Base-by-base conservation (phyloP, 1,140 invertebrate species). In the Globodera rostochiensis region DNA sequence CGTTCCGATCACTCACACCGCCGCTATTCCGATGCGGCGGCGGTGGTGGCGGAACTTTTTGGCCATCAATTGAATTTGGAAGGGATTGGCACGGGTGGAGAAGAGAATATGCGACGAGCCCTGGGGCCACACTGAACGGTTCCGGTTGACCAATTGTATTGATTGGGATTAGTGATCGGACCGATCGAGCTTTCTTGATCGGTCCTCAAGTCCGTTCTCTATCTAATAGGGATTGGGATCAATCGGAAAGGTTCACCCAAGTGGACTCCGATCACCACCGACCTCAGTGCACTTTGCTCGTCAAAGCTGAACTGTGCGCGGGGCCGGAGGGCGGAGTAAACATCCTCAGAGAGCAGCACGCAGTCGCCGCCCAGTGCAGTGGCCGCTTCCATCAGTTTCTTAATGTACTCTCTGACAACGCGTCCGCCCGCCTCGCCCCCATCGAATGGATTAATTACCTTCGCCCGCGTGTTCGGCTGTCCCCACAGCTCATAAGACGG, bases 401-500 rank as follows among this genome's bases (percentile, higher is more conserved):
- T 45, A 46, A 75, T n/a, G 7, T 0, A 50, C 25, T 6, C 21
- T 45, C 4, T 13, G 13, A 6, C 53, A 76, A 60, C 21, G 15
- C 47, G 21, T 3, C 60, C 36, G 36, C 36, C 1, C 36, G 36
- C 36, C 36, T 36, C 36, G 36, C 36, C 36, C 36, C 36, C 1
- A 36, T 36, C 36, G 36, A 36, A 36, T 36, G 1, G 1, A 7
- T 36, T 36, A 13, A 7, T 19, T 45, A 67, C 76, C 60, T 77
- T 78, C 3, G 85, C 77, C 19, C 89, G 46, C 21, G 82, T 81
- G n/a, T 75, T 67, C 8, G 88, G 83, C 19, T 80, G 73, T 9
- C 87, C 87, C 53, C 85, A 77, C n/a, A 90, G 73, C 74, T 88
- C 89, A 80, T 88, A 88, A 36, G 77, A 71, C 8, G 88, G 88